phyloP scores from a whole-genome alignment of 2,113 vertebrate genomes.

The Lipophrys pholis region DNA sequence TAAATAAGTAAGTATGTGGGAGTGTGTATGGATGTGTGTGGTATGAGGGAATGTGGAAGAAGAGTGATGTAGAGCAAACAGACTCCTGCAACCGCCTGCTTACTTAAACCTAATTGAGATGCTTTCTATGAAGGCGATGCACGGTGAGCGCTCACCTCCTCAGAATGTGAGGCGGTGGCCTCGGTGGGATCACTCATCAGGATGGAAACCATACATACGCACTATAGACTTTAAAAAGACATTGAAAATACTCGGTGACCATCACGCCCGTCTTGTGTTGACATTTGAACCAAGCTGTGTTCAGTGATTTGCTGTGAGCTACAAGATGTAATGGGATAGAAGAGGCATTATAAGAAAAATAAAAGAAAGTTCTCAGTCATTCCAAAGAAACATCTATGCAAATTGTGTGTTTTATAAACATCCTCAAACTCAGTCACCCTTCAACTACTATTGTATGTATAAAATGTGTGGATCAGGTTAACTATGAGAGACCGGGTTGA shows the following conservation, averaged over 20 bases:
- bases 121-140: constrained; percentile 16
- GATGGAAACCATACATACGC: constrained; percentile 14
- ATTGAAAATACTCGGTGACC: not conserved
- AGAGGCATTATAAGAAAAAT: constrained; percentile 32
- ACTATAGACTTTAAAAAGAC: constrained; percentile 14
- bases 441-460: no score
- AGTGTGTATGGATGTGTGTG: constrained; percentile 32
- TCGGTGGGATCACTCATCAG: constrained; percentile 47
- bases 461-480: no score
- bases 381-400: not conserved
- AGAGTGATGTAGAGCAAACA: constrained; percentile 16
- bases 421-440: no score
- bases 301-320: constrained; percentile 1
- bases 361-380: constrained; percentile 19
- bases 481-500: no score
- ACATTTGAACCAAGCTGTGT: constrained; percentile 17
- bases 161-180: constrained; percentile 36
- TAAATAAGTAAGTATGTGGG: constrained; percentile 56
- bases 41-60: constrained; percentile 9
- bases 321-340: constrained; percentile 54
- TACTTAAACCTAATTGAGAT: constrained; percentile 46
- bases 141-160: constrained; percentile 22
- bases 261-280: not conserved
- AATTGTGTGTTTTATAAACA: no score
- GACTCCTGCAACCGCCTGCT: constrained; percentile 1